Evolutionary conservation across 2,888 invertebrate species (phyloP).

Genomic region (Cremastobaeus sp.): DNA sequence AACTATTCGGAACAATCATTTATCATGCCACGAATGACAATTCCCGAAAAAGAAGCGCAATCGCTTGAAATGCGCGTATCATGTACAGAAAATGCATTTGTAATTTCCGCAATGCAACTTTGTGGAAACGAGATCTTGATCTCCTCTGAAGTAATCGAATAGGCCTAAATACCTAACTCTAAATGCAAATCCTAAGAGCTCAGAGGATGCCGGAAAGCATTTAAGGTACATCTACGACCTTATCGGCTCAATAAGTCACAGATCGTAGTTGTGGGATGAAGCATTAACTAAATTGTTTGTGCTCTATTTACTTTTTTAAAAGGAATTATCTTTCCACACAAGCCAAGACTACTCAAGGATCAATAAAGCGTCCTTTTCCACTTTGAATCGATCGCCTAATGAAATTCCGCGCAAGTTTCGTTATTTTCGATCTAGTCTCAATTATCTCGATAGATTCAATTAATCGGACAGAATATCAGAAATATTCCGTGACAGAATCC

Average conservation of each 20-base stretch:
- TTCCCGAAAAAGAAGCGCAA: too few relatives aligned
- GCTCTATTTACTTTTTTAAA: conserved; percentile 32
- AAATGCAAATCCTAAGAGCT: conserved; percentile 69
- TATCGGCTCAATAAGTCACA: conserved; percentile 64
- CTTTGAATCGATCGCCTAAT: background rate
- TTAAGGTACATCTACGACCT: conserved; percentile 62
- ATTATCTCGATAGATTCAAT: background rate
- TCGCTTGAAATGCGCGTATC: conserved; percentile 3
- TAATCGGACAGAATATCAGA: conserved; percentile 3
- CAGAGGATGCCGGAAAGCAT: conserved; percentile 33
- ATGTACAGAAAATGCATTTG: conserved; percentile 25
- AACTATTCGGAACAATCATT: too few relatives aligned
- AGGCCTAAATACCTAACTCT: conserved; percentile 67
- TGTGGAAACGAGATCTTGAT: conserved; percentile 48
- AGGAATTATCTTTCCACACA: background rate
- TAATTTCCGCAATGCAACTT: conserved; percentile 29
- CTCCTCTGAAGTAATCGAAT: conserved; percentile 43
- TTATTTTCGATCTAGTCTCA: background rate
- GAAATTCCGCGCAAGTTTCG: background rate
- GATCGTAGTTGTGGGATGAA: conserved; percentile 39
- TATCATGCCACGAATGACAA: too few relatives aligned
- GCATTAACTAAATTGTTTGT: conserved; percentile 69
- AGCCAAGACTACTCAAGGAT: background rate
- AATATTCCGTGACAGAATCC: conserved; percentile 10
- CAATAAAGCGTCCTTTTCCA: background rate